Evolutionary conservation across 1,140 invertebrate species (phyloP).

Genomic region (Drosophila mayri): DNA sequence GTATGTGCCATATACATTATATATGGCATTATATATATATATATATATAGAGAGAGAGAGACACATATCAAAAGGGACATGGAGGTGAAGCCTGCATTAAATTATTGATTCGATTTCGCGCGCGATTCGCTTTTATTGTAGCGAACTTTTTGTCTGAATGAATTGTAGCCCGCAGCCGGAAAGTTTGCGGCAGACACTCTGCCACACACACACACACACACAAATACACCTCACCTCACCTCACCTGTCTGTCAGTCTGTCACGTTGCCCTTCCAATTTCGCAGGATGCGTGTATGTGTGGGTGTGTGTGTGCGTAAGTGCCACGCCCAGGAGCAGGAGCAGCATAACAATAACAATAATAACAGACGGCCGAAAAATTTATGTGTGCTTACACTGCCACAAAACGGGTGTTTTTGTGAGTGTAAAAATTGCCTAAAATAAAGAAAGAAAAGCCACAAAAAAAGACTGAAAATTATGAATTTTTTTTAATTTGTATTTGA

Average conservation of each 20-base stretch:
- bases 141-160: conserved; percentile 70
- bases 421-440: neutral
- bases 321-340: conserved; percentile 64
- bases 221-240: neutral
- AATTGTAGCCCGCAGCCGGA: conserved; percentile 65
- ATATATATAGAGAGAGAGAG: neutral
- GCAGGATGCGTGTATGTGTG: conserved; percentile 4
- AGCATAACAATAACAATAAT: conserved; percentile 52
- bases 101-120: conserved; percentile 81
- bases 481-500: too few species aligned
- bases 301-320: conserved; percentile 17
- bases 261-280: conserved; percentile 61
- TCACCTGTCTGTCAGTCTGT: conserved; percentile 51
- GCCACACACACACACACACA: conserved; percentile 1
- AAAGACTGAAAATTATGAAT: neutral
- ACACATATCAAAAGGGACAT: conserved; percentile 4
- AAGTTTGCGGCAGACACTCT: conserved; percentile 39
- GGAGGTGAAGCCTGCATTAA: conserved; percentile 66
- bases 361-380: conserved; percentile 50
- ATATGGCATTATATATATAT: too few species aligned
- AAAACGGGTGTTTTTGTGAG: neutral
- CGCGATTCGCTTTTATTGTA: conserved; percentile 75
- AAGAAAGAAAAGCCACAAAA: neutral
- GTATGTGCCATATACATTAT: neutral
- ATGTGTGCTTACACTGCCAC: conserved; percentile 30